Evolutionary conservation across 2,797 vertebrate species (phyloP).

Genomic region (Rallus crepitans): DNA sequence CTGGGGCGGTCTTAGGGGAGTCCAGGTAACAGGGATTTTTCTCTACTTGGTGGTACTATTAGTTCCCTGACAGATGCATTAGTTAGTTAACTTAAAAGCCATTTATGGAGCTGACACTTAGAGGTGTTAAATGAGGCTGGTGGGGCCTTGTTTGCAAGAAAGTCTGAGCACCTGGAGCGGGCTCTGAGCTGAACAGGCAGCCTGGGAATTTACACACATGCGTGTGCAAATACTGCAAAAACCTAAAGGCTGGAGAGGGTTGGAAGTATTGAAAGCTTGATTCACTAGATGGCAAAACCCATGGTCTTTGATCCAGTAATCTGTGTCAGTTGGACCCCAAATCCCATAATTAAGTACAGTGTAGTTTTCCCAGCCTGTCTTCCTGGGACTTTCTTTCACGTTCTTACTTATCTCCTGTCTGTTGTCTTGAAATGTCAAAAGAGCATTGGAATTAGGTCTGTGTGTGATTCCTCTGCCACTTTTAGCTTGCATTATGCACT

Average conservation of each 20-base stretch:
- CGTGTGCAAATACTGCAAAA: neutral
- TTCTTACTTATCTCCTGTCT: neutral
- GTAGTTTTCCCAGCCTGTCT: neutral
- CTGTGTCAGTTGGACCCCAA: neutral
- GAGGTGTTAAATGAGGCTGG: neutral
- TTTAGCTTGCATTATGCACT: neutral
- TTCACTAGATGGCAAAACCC: neutral
- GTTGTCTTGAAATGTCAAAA: slow-evolving; percentile 7
- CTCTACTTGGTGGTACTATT: neutral
- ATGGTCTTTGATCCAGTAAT: slow-evolving; percentile 4
- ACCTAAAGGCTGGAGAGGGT: neutral
- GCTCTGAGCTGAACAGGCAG: neutral
- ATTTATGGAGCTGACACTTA: neutral
- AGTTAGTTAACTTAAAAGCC: neutral
- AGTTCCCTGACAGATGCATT: neutral
- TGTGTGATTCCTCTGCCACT: neutral
- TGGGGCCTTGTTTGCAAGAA: neutral
- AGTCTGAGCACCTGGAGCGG: neutral
- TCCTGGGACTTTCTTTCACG: neutral
- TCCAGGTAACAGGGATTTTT: neutral
- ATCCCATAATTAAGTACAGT: neutral
- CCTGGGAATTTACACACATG: neutral
- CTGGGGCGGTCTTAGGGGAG: neutral
- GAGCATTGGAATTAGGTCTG: neutral
- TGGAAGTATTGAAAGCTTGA: slow-evolving; percentile 19